phyloP scores from a whole-genome alignment of 2,888 invertebrate species.

The Himalopsyche tibetana region DNA sequence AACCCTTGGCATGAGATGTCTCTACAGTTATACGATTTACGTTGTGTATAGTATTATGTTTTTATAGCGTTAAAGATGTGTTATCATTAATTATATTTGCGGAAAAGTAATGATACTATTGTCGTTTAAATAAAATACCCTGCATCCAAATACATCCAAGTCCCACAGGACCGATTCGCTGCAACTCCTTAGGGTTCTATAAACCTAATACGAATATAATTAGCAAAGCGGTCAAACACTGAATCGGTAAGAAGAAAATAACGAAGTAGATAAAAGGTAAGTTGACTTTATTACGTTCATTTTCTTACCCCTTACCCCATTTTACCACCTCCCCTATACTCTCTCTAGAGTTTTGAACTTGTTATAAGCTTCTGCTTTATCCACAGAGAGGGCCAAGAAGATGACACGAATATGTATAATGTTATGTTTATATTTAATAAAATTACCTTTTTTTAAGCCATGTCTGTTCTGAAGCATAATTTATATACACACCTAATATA shows the following conservation, averaged over 20 bases:
- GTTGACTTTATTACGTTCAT: slow-evolving; percentile 61
- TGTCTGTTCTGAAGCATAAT: too few relatives aligned
- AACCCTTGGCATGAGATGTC: too few relatives aligned
- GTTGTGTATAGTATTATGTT: too few relatives aligned
- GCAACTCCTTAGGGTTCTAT: background rate
- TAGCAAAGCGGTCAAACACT: slow-evolving; percentile 11
- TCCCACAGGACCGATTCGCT: background rate
- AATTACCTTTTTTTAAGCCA: too few relatives aligned
- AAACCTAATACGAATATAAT: slow-evolving; percentile 26
- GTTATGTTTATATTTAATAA: background rate
- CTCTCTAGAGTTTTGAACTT: slow-evolving; percentile 18
- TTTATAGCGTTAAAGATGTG: too few relatives aligned
- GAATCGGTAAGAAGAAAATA: slow-evolving; percentile 39
- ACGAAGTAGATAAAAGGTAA: slow-evolving; percentile 59
- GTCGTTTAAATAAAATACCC: too few relatives aligned
- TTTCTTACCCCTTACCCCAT: slow-evolving; percentile 52
- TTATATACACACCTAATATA: too few relatives aligned
- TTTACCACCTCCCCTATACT: slow-evolving; percentile 7
- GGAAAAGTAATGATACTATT: too few relatives aligned
- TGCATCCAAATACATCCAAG: too few relatives aligned
- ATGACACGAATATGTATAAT: background rate
- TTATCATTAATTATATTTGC: too few relatives aligned
- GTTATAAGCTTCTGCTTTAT: slow-evolving; percentile 24
- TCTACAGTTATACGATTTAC: too few relatives aligned
- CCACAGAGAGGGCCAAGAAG: slow-evolving; percentile 18